Evolutionary conservation across 2,888 invertebrate species (phyloP).

Genomic region (Griposia aprilina): DNA sequence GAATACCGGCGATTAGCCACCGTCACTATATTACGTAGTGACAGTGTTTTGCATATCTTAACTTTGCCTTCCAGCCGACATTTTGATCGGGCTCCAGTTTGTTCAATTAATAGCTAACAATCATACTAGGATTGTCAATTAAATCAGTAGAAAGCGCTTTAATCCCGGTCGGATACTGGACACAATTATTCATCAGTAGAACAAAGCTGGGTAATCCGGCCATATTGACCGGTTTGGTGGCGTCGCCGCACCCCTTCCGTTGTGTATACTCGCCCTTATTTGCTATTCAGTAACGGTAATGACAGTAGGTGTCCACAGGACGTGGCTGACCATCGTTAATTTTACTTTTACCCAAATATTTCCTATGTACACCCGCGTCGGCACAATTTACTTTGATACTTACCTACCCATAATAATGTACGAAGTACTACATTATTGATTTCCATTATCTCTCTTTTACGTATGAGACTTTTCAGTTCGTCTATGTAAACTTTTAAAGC

Average conservation of each 20-base stretch:
- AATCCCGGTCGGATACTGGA: conserved; percentile 86
- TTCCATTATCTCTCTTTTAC: conserved; percentile 9
- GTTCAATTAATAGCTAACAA: conserved; percentile 86
- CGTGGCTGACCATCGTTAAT: conserved; percentile 54
- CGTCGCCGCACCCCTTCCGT: conserved; percentile 71
- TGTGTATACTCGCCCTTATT: conserved; percentile 75
- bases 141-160: conserved; percentile 88
- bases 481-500: conserved; percentile 37
- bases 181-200: conserved; percentile 89
- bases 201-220: conserved; percentile 87
- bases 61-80: conserved; percentile 56
- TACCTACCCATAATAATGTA: conserved; percentile 6
- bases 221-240: conserved; percentile 84
- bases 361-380: conserved; percentile 14
- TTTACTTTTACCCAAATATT: conserved; percentile 53
- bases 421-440: conserved; percentile 42
- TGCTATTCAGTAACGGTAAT: conserved; percentile 81
- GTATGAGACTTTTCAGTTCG: conserved; percentile 9
- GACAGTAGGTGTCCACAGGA: conserved; percentile 66
- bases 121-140: conserved; percentile 88
- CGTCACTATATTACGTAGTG: conserved; percentile 25
- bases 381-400: conserved; percentile 16
- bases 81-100: conserved; percentile 74
- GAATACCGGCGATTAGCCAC: conserved; percentile 37
- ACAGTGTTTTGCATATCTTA: conserved; percentile 32